These are phyloP conservation scores for Brachylomia viminalis DNA, from an alignment of 2,888 invertebrate species.

Conservation along the genomic window DNA sequence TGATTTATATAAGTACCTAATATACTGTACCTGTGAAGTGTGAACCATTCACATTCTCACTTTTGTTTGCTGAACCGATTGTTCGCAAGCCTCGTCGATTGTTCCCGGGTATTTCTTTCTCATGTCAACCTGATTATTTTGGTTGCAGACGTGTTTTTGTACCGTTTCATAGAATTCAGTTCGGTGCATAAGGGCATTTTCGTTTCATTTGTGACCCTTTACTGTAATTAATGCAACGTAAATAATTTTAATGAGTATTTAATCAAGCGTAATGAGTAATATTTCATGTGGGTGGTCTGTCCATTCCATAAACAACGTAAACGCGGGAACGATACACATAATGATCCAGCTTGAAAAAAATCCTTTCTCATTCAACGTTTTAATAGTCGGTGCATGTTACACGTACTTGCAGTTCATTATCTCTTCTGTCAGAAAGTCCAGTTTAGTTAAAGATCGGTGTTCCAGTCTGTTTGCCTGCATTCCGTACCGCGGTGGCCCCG, in stretches of 20 bases:
- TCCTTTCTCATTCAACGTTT: constrained; percentile 41
- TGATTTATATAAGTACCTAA: neutral
- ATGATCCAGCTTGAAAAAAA: constrained; percentile 22
- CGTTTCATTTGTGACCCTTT: constrained; percentile 1
- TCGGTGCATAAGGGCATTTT: neutral
- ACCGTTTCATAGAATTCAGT: constrained; percentile 36
- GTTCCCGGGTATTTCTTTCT: constrained; percentile 64
- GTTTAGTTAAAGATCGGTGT: constrained; percentile 78
- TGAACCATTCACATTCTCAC: constrained; percentile 60
- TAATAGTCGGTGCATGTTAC: constrained; percentile 46
- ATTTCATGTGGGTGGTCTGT: constrained; percentile 13
- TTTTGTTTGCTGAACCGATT: constrained; percentile 66
- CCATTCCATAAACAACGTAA: constrained; percentile 19
- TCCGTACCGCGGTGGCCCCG: constrained; percentile 77
- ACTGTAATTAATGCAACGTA: constrained; percentile 7
- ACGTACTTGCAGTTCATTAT: constrained; percentile 58
- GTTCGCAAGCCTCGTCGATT: constrained; percentile 67
- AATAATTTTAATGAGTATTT: constrained; percentile 27
- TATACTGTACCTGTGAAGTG: too few species aligned
- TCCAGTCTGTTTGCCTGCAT: constrained; percentile 85
- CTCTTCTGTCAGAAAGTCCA: constrained; percentile 72
- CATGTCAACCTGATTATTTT: constrained; percentile 65
- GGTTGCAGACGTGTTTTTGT: constrained; percentile 46
- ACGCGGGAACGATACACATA: constrained; percentile 19
- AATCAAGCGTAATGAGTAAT: constrained; percentile 30